A percentile compares a stretch with the other conserved stretches of the same genome.
Conservation (phyloP, 2,113 vertebrate species). For the Physeter macrocephalus region DNA sequence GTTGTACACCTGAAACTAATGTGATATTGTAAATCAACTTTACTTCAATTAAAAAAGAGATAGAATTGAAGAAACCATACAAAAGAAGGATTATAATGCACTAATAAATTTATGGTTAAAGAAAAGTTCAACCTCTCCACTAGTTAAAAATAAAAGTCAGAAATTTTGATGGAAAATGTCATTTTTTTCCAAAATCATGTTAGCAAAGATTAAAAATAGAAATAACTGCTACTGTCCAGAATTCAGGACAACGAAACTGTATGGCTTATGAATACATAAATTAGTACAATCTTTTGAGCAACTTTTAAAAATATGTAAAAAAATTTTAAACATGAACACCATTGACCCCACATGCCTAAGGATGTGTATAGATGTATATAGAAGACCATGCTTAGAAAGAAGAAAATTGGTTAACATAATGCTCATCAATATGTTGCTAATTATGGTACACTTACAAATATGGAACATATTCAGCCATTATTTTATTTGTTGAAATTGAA, state of each 20-base stretch:
- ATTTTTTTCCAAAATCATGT: background rate
- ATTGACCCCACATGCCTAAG: background rate
- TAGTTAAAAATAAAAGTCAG: slow-evolving; percentile 11
- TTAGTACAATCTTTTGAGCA: background rate
- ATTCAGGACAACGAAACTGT: background rate
- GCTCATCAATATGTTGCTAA: background rate
- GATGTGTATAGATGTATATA: background rate
- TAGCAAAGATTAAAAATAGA: background rate
- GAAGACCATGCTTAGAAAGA: background rate
- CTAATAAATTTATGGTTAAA: background rate
- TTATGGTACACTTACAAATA: background rate
- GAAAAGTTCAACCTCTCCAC: background rate
- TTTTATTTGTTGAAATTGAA: background rate
- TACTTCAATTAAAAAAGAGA: background rate
- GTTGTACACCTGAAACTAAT: background rate
- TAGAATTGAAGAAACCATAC: background rate
- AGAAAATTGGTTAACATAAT: background rate
- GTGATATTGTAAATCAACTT: background rate
- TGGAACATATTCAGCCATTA: background rate
- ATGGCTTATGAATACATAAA: background rate
- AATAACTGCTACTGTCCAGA: background rate
- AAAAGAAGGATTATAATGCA: background rate
- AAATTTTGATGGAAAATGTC: background rate
- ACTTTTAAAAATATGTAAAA: background rate
- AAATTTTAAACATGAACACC: background rate